phyloP scores from a whole-genome alignment of 2,888 invertebrate species.

The Holacanthella duospinosa region DNA sequence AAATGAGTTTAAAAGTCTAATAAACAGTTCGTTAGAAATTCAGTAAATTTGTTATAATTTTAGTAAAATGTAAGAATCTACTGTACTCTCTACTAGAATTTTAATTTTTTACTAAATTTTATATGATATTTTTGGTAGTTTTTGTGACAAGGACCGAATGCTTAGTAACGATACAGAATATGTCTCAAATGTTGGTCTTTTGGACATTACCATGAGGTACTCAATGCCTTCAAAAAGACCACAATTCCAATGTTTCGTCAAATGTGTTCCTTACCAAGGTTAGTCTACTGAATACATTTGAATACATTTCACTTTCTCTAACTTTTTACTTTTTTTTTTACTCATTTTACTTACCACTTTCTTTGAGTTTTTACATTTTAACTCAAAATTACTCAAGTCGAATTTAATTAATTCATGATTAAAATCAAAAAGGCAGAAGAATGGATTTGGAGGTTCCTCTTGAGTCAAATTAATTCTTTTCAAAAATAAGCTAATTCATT shows the following conservation, averaged over 20 bases:
- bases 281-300: background rate
- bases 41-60: no score
- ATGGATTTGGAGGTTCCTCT: background rate
- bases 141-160: slow-evolving; percentile 18
- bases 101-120: background rate
- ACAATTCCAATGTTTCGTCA: slow-evolving; percentile 28
- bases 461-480: background rate
- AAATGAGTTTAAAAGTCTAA: background rate
- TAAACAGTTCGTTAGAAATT: background rate
- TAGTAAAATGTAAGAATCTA: no score
- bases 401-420: background rate
- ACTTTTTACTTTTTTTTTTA: no score
- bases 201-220: slow-evolving; percentile 31
- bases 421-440: background rate
- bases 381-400: background rate
- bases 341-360: background rate
- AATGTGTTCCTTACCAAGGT: slow-evolving; percentile 34
- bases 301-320: background rate
- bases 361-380: background rate
- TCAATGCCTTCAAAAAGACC: slow-evolving; percentile 10
- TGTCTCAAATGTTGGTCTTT: slow-evolving; percentile 22
- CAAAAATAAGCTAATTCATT: no score
- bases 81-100: background rate
- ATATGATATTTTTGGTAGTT: slow-evolving; percentile 18
- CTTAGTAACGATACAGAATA: slow-evolving; percentile 15